phyloP scores from a whole-genome alignment of 2,888 invertebrate genomes.

The Megastigmus dorsalis region DNA sequence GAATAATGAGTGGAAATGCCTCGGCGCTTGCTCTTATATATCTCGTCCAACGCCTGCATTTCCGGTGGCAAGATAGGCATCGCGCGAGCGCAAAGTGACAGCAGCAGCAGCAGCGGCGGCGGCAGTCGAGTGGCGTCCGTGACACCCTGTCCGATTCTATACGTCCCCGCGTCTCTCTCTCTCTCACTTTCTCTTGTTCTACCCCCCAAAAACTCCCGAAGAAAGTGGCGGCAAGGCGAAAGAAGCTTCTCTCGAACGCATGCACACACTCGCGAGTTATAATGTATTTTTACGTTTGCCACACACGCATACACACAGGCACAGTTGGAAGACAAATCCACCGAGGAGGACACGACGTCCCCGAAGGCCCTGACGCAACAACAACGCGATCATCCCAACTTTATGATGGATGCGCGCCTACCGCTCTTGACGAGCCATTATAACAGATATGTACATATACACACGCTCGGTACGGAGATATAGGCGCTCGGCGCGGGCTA shows the following conservation, averaged over 20 bases:
- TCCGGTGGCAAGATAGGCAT: neutral
- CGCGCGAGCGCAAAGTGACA: slow-evolving; percentile 1
- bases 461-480: neutral
- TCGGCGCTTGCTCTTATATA: neutral
- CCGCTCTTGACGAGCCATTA: slow-evolving; percentile 30
- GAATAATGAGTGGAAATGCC: slow-evolving; percentile 7
- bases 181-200: too few species aligned
- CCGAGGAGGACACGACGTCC: slow-evolving; percentile 10
- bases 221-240: too few species aligned
- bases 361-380: neutral
- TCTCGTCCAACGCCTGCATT: neutral
- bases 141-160: slow-evolving; percentile 22
- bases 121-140: too few species aligned
- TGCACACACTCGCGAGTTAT: neutral
- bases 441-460: neutral
- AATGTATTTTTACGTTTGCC: neutral
- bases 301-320: neutral
- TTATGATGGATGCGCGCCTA: slow-evolving; percentile 29
- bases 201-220: slow-evolving; percentile 9
- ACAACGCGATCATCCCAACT: slow-evolving; percentile 6
- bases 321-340: too few species aligned
- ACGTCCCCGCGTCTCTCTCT: slow-evolving; percentile 2
- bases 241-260: too few species aligned
- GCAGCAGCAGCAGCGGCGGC: too few species aligned
- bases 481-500: neutral